Conservation (phyloP, 2,797 vertebrate genomes). For the Spea hammondii region DNA sequence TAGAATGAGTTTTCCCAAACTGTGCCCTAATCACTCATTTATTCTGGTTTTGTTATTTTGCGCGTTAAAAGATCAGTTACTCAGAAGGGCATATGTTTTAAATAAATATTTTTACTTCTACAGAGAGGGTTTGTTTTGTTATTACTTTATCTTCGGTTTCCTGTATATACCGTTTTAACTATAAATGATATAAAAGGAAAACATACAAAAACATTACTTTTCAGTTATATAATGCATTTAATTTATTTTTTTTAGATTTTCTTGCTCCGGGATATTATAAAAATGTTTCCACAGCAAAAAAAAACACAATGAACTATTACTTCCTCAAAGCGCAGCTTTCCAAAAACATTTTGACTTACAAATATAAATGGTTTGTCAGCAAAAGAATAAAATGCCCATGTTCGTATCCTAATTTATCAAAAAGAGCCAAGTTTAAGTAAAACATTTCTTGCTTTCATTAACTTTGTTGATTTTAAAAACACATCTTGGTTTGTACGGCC, state of each 20-base stretch:
- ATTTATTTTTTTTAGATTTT: neutral
- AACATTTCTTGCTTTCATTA: slow-evolving; percentile 56
- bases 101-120: too few relatives aligned
- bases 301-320: neutral
- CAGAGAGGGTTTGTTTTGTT: too few relatives aligned
- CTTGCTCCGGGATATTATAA: neutral
- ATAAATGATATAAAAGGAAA: too few relatives aligned
- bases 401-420: slow-evolving; percentile 26
- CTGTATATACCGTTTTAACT: too few relatives aligned
- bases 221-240: neutral
- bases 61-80: too few relatives aligned
- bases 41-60: too few relatives aligned
- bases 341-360: neutral
- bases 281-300: neutral
- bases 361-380: slow-evolving; percentile 17
- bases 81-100: too few relatives aligned
- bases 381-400: slow-evolving; percentile 9
- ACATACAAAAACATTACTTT: too few relatives aligned
- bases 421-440: slow-evolving; percentile 25
- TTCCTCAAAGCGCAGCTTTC: neutral
- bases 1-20: too few relatives aligned
- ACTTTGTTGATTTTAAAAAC: slow-evolving; percentile 52
- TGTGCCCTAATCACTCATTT: too few relatives aligned
- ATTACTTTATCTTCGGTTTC: too few relatives aligned
- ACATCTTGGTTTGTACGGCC: slow-evolving; percentile 51